These are phyloP conservation scores for Rhagium mordax DNA, from an alignment of 2,888 invertebrate species.

Conservation along the genomic window DNA sequence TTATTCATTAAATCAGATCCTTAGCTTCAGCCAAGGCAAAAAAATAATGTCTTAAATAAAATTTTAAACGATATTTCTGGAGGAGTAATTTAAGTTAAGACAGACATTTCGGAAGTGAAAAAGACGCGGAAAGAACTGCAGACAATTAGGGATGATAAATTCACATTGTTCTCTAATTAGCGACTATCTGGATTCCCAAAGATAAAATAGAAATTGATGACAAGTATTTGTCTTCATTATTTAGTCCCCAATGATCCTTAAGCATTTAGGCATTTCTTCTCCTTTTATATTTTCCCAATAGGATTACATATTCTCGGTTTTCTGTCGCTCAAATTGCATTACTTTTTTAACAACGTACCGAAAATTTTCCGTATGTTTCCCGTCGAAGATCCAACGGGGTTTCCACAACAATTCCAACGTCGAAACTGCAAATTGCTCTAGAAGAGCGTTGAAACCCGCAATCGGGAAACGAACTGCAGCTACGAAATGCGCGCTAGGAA, in stretches of 20 bases:
- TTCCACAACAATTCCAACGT: neutral
- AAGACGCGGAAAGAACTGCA: neutral
- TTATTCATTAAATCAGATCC: no score
- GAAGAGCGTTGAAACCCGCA: neutral
- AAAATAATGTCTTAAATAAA: neutral
- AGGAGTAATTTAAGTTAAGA: neutral
- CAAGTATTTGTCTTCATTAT: neutral
- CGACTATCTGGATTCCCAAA: neutral
- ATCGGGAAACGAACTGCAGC: neutral
- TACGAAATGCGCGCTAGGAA: neutral
- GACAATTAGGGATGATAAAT: neutral
- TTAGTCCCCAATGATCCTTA: neutral
- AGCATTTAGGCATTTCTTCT: no score
- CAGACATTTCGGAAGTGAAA: neutral
- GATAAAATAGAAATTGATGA: constrained; percentile 10
- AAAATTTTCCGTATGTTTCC: neutral
- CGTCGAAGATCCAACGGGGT: neutral
- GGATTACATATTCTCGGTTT: no score
- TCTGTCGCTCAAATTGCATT: no score
- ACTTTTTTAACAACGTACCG: no score
- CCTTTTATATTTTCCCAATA: no score
- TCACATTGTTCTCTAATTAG: constrained; percentile 11
- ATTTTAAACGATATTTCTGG: neutral
- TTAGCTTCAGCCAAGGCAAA: neutral
- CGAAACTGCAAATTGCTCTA: neutral